Percentiles rank a stretch among this genome's conserved stretches.
These are phyloP conservation scores for Ceramica pisi DNA, from an alignment of 2,888 invertebrate genomes.

Conservation along the genomic window DNA sequence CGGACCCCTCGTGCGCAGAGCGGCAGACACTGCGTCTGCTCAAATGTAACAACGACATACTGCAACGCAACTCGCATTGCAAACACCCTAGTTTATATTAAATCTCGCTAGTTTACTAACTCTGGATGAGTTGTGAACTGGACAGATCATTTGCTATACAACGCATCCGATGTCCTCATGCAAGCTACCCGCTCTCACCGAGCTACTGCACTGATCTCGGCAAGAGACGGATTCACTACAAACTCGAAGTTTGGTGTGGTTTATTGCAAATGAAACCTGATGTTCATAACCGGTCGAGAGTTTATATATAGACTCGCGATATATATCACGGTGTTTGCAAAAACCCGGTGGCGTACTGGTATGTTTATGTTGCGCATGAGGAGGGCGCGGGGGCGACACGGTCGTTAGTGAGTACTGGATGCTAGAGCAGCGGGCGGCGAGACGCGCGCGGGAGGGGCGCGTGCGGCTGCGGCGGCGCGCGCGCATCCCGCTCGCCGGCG, in stretches of 20 bases:
- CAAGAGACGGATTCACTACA: not conserved
- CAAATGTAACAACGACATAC: not conserved
- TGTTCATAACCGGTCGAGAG: not conserved
- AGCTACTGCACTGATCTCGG: not conserved
- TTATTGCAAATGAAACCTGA: not conserved
- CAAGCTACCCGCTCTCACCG: not conserved
- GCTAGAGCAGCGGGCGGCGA: not conserved
- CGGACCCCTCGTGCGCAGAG: not conserved
- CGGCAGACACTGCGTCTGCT: not conserved
- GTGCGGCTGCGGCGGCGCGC: no score
- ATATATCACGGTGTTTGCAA: not conserved
- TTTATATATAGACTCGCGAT: not conserved
- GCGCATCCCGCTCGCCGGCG: no score
- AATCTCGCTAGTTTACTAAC: not conserved
- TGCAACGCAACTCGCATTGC: not conserved
- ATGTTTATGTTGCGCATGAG: not conserved
- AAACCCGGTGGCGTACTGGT: not conserved
- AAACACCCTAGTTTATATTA: not conserved
- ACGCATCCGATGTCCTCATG: not conserved
- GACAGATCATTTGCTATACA: not conserved
- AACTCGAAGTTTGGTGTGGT: not conserved
- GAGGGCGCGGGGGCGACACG: not conserved
- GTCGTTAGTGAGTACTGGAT: not conserved
- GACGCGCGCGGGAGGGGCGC: no score
- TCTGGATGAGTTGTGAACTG: not conserved